These are phyloP conservation scores for Coccyzus lansbergi DNA, from an alignment of 2,797 vertebrate genomes.

Conservation along the genomic window DNA sequence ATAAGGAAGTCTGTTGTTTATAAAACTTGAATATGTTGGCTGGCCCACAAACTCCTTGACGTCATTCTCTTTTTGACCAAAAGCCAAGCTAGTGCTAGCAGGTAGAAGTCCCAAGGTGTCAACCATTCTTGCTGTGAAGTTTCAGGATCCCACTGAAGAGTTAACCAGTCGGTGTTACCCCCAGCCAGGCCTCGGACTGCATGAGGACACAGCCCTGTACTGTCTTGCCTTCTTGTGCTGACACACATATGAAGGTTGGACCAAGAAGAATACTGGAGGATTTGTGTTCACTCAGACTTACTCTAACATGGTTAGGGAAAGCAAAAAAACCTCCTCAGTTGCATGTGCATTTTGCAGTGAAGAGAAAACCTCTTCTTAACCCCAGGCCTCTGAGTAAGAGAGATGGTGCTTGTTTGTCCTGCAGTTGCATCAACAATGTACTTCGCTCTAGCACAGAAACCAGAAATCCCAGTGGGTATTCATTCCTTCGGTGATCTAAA, in stretches of 20 bases:
- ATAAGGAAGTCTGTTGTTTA: not conserved
- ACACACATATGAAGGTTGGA: not conserved
- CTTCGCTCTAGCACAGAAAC: not conserved
- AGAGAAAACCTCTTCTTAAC: not conserved
- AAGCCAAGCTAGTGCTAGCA: not conserved
- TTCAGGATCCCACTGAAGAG: not conserved
- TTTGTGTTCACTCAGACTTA: not conserved
- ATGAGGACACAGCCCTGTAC: not conserved
- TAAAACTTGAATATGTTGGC: not conserved
- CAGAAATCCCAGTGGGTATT: not conserved
- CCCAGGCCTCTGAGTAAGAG: not conserved
- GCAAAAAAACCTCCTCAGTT: not conserved
- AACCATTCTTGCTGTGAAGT: not conserved
- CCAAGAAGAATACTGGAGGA: not conserved
- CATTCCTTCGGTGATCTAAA: not conserved
- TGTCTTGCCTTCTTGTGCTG: not conserved
- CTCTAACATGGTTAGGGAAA: not conserved
- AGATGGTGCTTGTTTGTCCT: not conserved
- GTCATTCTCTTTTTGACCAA: not conserved
- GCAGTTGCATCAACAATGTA: not conserved
- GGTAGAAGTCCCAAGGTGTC: not conserved
- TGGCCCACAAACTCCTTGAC: not conserved
- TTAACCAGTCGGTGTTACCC: not conserved
- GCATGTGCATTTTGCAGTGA: not conserved
- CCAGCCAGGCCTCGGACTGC: not conserved